These are phyloP conservation scores for Salvelinus alpinus DNA, from an alignment of 2,113 vertebrate species.

Conservation along the genomic window DNA sequence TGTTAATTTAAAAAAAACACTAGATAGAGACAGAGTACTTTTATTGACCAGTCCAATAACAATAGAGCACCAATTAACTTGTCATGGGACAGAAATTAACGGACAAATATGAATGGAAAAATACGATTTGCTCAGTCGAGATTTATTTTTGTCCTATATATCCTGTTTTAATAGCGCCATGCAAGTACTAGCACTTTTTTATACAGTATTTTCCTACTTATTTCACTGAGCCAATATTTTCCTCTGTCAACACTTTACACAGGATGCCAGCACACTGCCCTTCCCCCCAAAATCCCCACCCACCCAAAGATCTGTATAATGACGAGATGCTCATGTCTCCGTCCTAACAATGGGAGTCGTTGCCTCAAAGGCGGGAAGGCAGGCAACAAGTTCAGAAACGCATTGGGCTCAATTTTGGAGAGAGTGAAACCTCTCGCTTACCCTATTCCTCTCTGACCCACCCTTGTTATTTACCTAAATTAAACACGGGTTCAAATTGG, in stretches of 20 bases:
- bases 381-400: no score
- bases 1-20: conserved; percentile 5
- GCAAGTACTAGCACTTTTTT: neutral
- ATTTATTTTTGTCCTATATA: no score
- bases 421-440: no score
- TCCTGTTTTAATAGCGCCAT: neutral
- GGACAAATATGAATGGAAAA: neutral
- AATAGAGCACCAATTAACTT: no score
- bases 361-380: no score
- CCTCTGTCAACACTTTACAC: conserved; percentile 5
- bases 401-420: no score
- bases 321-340: no score
- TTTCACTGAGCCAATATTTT: neutral
- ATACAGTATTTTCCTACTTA: neutral
- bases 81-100: neutral
- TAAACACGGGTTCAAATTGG: conserved; percentile 17
- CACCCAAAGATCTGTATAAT: no score
- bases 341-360: no score
- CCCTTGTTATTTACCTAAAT: neutral
- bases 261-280: conserved; percentile 53
- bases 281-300: neutral
- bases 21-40: conserved; percentile 29
- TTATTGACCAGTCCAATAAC: neutral
- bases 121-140: no score
- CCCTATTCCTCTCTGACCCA: neutral